phyloP scores from a whole-genome alignment of 2,888 invertebrate species.

The Lissonota sp. region DNA sequence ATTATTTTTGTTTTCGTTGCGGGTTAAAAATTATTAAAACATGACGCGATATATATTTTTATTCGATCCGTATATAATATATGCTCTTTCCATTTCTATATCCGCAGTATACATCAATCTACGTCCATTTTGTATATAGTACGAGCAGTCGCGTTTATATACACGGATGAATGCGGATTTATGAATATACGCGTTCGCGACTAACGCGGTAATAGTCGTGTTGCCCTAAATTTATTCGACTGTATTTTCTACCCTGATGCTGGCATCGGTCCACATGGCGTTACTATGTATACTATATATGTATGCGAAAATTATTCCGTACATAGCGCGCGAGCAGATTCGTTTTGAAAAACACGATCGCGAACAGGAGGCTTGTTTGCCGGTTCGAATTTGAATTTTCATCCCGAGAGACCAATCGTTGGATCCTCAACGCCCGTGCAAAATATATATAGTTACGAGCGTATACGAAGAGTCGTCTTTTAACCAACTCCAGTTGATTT shows the following conservation, averaged over 20 bases:
- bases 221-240: slow-evolving; percentile 49
- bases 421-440: too few species aligned
- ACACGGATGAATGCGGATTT: slow-evolving; percentile 39
- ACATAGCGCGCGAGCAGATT: slow-evolving; percentile 44
- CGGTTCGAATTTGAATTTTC: slow-evolving; percentile 65
- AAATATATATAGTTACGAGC: slow-evolving; percentile 5
- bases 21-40: too few species aligned
- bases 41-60: too few species aligned
- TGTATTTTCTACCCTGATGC: slow-evolving; percentile 47
- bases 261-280: slow-evolving; percentile 21
- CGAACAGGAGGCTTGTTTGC: slow-evolving; percentile 47
- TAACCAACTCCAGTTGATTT: not conserved
- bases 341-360: slow-evolving; percentile 58
- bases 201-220: slow-evolving; percentile 58
- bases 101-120: too few species aligned
- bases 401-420: not conserved
- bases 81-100: too few species aligned
- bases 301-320: slow-evolving; percentile 50
- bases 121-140: too few species aligned
- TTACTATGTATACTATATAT: slow-evolving; percentile 18
- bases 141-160: too few species aligned
- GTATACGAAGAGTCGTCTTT: not conserved
- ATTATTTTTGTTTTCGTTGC: too few species aligned
- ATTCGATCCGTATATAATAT: too few species aligned
- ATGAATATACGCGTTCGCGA: slow-evolving; percentile 33